Conservation (phyloP, 2,113 vertebrate species). For the Stigmatopora argus region DNA sequence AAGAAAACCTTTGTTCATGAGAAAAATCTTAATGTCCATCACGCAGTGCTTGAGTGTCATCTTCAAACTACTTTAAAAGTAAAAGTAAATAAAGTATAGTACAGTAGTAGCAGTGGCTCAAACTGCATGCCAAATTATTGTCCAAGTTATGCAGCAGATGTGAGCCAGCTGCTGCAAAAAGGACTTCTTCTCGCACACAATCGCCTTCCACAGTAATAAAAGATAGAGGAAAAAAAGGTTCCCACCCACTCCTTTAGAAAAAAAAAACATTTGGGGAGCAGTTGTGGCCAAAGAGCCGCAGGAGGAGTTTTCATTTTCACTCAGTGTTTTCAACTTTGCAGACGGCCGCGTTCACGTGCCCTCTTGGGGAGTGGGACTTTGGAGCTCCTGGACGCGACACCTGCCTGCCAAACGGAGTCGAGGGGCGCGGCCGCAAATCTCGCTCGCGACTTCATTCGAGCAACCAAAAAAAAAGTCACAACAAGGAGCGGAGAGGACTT, state of each 20-base stretch:
- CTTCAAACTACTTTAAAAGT: neutral
- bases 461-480: neutral
- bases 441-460: slow-evolving; percentile 35
- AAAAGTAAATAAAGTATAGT: neutral
- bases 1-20: neutral
- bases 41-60: neutral
- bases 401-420: slow-evolving; percentile 51
- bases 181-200: slow-evolving; percentile 27
- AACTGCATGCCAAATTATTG: slow-evolving; percentile 14
- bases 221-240: neutral
- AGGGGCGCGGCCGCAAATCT: slow-evolving; percentile 68
- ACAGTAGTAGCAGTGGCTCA: slow-evolving; percentile 1
- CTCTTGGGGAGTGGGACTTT: slow-evolving; percentile 46
- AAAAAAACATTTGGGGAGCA: slow-evolving; percentile 11
- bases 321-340: slow-evolving; percentile 15
- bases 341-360: slow-evolving; percentile 46
- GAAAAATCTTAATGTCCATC: neutral
- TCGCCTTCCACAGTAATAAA: slow-evolving; percentile 24
- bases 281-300: slow-evolving; percentile 16
- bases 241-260: neutral
- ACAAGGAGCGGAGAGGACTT: neutral
- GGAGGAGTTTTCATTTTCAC: slow-evolving; percentile 22
- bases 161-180: slow-evolving; percentile 36
- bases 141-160: slow-evolving; percentile 52
- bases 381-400: slow-evolving; percentile 37